phyloP scores from a whole-genome alignment of 2,113 vertebrate species.

The Ovis canadensis region DNA sequence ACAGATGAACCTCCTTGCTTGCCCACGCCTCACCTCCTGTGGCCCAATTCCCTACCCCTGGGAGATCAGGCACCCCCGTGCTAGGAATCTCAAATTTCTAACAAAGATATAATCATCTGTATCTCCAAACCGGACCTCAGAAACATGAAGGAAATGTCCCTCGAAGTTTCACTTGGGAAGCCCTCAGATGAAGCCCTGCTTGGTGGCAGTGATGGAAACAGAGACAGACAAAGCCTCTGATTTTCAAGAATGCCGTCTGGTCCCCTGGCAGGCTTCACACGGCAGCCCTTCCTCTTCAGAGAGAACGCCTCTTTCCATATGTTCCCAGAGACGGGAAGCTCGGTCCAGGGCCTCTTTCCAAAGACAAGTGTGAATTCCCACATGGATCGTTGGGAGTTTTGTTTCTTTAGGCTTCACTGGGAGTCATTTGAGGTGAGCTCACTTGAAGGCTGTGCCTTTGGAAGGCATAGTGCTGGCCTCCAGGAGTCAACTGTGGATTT shows the following conservation, averaged over 20 bases:
- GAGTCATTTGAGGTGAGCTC: slow-evolving; percentile 58
- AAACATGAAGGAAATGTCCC: neutral
- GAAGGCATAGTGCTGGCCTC: neutral
- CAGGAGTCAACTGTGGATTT: too few species aligned
- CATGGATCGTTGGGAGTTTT: neutral
- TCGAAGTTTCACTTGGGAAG: neutral
- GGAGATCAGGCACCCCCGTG: fast-evolving
- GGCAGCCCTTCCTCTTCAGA: neutral
- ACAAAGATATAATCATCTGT: too few species aligned
- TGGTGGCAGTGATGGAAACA: neutral
- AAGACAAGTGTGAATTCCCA: slow-evolving; percentile 5
- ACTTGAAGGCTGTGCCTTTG: neutral
- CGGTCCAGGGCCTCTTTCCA: slow-evolving; percentile 52
- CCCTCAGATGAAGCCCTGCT: neutral
- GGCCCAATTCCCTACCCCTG: neutral
- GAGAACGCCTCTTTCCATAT: slow-evolving; percentile 51
- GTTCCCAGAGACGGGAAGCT: slow-evolving; percentile 33
- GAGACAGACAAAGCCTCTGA: neutral
- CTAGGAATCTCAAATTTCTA: neutral
- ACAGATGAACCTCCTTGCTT: neutral
- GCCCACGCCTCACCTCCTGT: neutral
- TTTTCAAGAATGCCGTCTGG: slow-evolving; percentile 42
- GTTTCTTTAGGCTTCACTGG: neutral
- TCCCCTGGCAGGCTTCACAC: neutral
- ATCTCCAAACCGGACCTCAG: neutral